Evolutionary conservation across 2,797 vertebrate genomes (phyloP).

Genomic region (Tangara arthus): DNA sequence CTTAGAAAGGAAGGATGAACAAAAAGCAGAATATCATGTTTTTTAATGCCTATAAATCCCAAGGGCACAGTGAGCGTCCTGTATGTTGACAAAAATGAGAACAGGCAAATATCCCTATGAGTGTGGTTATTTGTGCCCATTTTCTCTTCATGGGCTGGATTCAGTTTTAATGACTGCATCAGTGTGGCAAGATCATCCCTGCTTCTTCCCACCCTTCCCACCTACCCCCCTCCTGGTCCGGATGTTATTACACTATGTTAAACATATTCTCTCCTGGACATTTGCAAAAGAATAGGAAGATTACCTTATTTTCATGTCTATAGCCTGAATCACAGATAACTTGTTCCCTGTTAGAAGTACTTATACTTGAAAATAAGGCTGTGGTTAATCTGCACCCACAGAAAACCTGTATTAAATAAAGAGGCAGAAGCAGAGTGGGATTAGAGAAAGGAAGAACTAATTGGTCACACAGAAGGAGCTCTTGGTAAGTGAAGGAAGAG

Average conservation of each 20-base stretch:
- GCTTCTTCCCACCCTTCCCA: neutral
- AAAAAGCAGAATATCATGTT: neutral
- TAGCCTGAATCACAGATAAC: conserved; percentile 29
- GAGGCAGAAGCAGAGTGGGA: neutral
- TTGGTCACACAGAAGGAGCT: conserved; percentile 2
- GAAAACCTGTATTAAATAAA: conserved; percentile 23
- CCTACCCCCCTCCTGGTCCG: neutral
- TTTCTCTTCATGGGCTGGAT: conserved; percentile 10
- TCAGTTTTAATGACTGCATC: neutral
- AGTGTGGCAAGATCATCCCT: neutral
- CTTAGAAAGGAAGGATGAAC: neutral
- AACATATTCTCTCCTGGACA: conserved; percentile 19
- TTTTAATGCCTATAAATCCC: conserved; percentile 8
- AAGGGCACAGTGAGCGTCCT: neutral
- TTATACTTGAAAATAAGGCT: conserved; percentile 26
- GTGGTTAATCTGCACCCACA: neutral
- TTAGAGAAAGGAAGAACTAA: conserved; percentile 29
- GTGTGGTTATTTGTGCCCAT: neutral
- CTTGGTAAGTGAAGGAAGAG: neutral
- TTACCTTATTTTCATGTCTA: conserved; percentile 60
- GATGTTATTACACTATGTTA: conserved; percentile 22
- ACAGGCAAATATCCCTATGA: neutral
- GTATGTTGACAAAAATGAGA: neutral
- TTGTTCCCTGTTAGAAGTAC: neutral
- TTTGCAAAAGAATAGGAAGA: conserved; percentile 61